Percentiles rank a stretch among this genome's conserved stretches.
Conservation (phyloP, 2,888 invertebrate species). For the Stenchaetothrips biformis region DNA sequence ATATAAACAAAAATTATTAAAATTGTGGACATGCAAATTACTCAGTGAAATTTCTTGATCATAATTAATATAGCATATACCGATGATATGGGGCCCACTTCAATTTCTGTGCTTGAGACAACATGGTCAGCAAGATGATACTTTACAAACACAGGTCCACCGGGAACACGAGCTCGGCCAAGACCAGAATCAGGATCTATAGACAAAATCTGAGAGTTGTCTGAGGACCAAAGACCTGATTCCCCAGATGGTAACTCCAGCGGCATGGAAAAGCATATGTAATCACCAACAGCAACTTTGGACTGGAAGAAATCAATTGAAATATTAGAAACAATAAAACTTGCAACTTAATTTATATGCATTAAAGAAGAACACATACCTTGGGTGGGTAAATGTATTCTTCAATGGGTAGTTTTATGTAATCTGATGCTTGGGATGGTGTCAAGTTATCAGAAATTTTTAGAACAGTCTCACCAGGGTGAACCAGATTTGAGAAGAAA, state of each 20-base stretch:
- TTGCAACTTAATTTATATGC: neutral
- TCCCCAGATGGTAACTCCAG: conserved; percentile 48
- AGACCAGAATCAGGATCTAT: conserved; percentile 47
- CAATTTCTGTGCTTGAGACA: conserved; percentile 46
- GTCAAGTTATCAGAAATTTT: conserved; percentile 49
- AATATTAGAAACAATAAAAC: neutral
- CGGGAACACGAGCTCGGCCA: conserved; percentile 44
- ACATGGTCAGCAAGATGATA: conserved; percentile 44
- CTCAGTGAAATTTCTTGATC: conserved; percentile 19
- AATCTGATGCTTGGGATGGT: conserved; percentile 47
- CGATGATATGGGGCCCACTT: conserved; percentile 45
- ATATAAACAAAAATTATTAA: conserved; percentile 13
- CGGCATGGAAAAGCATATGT: conserved; percentile 60
- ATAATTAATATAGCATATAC: conserved; percentile 38
- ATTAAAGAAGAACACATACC: conserved; percentile 43
- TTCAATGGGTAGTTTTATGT: conserved; percentile 48
- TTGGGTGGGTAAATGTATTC: conserved; percentile 54
- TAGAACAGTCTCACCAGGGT: conserved; percentile 51
- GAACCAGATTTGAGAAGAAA: conserved; percentile 48
- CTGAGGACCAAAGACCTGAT: conserved; percentile 48
- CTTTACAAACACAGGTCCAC: conserved; percentile 45
- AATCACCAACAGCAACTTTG: conserved; percentile 56
- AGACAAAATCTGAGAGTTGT: conserved; percentile 44
- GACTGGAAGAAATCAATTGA: conserved; percentile 32
- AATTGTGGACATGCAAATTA: conserved; percentile 12